Evolutionary conservation across 2,797 vertebrate species (phyloP).

Genomic region (Gymnopithys bicolor): DNA sequence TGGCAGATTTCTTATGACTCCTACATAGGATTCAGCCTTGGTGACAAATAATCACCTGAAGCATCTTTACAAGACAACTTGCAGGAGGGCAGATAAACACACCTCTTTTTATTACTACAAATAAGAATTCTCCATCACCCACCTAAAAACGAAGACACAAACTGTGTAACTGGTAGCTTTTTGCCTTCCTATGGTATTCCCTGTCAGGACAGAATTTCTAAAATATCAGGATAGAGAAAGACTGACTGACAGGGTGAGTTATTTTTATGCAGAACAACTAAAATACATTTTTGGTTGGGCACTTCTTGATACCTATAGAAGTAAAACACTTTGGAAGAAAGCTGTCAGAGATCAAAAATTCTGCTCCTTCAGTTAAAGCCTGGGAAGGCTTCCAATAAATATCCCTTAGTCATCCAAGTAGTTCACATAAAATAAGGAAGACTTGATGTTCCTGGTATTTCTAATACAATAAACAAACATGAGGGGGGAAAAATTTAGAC

Average conservation of each 20-base stretch:
- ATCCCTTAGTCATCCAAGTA: conserved; percentile 52
- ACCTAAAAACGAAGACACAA: background rate
- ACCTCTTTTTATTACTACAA: background rate
- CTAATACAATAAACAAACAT: conserved; percentile 46
- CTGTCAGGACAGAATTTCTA: background rate
- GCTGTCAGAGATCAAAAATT: conserved; percentile 44
- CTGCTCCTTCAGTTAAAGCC: conserved; percentile 31
- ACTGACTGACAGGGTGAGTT: background rate
- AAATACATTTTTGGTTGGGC: background rate
- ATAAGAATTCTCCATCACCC: conserved; percentile 10
- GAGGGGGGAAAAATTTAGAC: background rate
- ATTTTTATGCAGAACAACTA: conserved; percentile 8
- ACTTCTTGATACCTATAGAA: conserved; percentile 47
- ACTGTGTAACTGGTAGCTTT: background rate
- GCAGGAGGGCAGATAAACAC: background rate
- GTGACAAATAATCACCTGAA: background rate
- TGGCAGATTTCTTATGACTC: background rate
- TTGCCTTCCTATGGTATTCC: background rate
- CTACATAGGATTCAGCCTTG: background rate
- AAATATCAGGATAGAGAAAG: background rate
- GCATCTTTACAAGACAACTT: background rate
- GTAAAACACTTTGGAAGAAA: conserved; percentile 34
- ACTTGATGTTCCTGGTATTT: conserved; percentile 45
- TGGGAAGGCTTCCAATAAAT: conserved; percentile 56
- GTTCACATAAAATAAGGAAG: conserved; percentile 44